Evolutionary conservation across 2,797 vertebrate species (phyloP).

Genomic region (Eleutherodactylus coqui): DNA sequence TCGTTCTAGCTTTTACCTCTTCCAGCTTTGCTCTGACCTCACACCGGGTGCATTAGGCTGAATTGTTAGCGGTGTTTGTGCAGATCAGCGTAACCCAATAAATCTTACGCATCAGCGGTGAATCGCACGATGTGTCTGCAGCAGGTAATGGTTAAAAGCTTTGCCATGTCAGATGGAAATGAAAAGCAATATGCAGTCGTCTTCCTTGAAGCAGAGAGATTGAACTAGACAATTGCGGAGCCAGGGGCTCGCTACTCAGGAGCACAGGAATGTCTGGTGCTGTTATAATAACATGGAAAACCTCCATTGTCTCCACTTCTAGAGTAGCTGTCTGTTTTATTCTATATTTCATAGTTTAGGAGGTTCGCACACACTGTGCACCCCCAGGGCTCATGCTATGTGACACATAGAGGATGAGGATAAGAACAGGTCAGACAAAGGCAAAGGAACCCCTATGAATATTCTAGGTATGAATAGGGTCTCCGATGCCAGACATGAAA

Average conservation of each 20-base stretch:
- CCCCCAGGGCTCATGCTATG: neutral
- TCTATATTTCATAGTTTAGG: neutral
- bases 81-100: constrained; percentile 32
- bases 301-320: neutral
- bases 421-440: neutral
- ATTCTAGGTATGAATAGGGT: no score
- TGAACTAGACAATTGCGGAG: neutral
- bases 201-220: constrained; percentile 6
- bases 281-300: constrained; percentile 9
- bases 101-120: neutral
- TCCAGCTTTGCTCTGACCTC: neutral
- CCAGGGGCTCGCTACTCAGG: neutral
- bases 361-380: neutral
- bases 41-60: constrained; percentile 22
- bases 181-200: neutral
- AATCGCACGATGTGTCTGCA: neutral
- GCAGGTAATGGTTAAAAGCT: constrained; percentile 47
- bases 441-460: no score
- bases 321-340: neutral
- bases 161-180: constrained; percentile 45
- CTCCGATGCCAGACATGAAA: neutral
- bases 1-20: neutral
- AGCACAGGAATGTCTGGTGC: neutral
- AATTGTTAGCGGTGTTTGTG: constrained; percentile 21
- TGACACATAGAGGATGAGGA: neutral